Base-by-base conservation (phyloP, 2,888 invertebrate species). In the Pegoplata infirma region DNA sequence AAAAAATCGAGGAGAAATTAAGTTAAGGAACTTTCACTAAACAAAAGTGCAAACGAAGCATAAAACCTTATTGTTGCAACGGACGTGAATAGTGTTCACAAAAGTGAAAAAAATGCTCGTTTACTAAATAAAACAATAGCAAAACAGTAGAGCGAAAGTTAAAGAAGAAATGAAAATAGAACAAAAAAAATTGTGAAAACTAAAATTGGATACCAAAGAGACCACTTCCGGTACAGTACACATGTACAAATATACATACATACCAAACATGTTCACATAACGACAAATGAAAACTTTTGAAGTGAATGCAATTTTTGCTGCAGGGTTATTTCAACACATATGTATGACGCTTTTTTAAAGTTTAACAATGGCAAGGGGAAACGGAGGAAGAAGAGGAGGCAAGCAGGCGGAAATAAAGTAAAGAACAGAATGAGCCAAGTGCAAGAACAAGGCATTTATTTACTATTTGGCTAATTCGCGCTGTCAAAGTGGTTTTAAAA, bases 391-490 rank as follows among this genome's bases (percentile, higher is more conserved):
- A 49, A 12, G 16, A 5, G 3, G 23, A 4, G n/a, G n/a, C n/a
- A n/a, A n/a, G n/a, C n/a, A n/a, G n/a, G n/a, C n/a, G n/a, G n/a
- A n/a, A n/a, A n/a, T 4, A 19, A 17, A 14, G 19, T 6, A 19
- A 10, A n/a, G 7, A 49, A 17, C n/a, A 14, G n/a, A 40, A 10
- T 14, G 2, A 59, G 51, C 53, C 58, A 58, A 64, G 17, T 58
- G 47, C 72, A 68, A 75, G 68, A 53, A 23, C 25, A 46, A 36
- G 17, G 81, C 83, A 85, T 86, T 86, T 86, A 85, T 86, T 86
- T 86, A 86, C 86, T 85, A 84, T 86, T 86, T 86, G 85, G 86
- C 87, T 87, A 87, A 87, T 87, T 87, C 87, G 83, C 85, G 85
- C 85, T 86, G 86, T 84, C 85, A 85, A 84, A 86, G 84, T 85